These are phyloP conservation scores for Trogon surrucura DNA, from an alignment of 2,113 vertebrate genomes.

Conservation along the genomic window DNA sequence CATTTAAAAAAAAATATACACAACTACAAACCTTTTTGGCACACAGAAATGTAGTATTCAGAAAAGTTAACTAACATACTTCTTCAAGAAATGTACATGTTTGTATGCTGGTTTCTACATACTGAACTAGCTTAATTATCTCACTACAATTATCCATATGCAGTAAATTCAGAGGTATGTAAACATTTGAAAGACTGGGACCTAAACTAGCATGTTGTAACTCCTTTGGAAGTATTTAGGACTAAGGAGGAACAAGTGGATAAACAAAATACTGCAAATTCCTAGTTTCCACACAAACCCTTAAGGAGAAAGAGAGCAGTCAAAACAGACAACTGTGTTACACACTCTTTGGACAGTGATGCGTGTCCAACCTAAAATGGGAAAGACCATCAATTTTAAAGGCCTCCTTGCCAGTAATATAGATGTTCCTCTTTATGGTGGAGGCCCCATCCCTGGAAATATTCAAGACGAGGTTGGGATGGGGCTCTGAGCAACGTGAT, in stretches of 20 bases:
- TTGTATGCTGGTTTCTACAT: not conserved
- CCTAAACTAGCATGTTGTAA: not conserved
- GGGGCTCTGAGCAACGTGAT: no score
- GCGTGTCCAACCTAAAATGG: not conserved
- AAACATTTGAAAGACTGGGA: not conserved
- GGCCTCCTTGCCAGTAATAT: not conserved
- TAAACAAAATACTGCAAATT: slow-evolving; percentile 27
- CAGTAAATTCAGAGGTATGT: not conserved
- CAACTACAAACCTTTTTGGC: not conserved
- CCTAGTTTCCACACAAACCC: slow-evolving; percentile 25
- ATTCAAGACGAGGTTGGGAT: no score
- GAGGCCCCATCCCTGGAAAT: no score
- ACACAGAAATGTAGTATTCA: not conserved
- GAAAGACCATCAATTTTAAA: slow-evolving; percentile 2
- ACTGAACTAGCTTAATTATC: not conserved
- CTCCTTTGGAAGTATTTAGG: not conserved
- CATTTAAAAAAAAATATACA: not conserved
- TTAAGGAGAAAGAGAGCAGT: slow-evolving; percentile 45
- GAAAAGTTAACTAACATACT: not conserved
- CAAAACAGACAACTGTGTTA: slow-evolving; percentile 12
- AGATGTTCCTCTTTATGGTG: not conserved
- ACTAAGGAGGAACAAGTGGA: not conserved
- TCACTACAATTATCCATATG: not conserved
- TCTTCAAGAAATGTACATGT: not conserved
- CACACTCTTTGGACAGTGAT: not conserved